Evolutionary conservation across 1,140 invertebrate genomes (phyloP).

Genomic region (Stenopsyche tienmushanensis): DNA sequence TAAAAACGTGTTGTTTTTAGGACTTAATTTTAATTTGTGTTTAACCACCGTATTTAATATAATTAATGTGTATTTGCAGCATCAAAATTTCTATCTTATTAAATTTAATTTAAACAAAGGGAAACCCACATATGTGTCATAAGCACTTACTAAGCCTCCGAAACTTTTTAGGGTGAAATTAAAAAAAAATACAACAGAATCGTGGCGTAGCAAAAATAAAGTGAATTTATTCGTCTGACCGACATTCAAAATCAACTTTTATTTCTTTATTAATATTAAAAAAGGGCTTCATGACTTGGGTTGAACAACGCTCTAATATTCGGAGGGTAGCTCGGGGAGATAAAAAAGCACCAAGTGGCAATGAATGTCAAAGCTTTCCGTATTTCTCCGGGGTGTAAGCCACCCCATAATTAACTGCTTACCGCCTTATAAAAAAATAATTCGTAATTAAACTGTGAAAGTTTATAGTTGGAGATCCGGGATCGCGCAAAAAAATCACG

Average conservation of each 20-base stretch:
- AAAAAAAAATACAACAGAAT: too few species aligned
- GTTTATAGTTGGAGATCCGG: constrained; percentile 20
- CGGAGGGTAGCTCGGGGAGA: background rate
- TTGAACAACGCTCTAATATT: background rate
- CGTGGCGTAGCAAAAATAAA: too few species aligned
- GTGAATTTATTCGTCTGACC: background rate
- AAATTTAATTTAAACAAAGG: too few species aligned
- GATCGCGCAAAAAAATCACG: constrained; percentile 7
- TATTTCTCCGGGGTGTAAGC: constrained; percentile 15
- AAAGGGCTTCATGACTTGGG: background rate
- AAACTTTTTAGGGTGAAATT: too few species aligned
- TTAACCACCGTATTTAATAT: too few species aligned
- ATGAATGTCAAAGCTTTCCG: constrained; percentile 28
- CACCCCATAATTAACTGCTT: constrained; percentile 26
- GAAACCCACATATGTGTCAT: too few species aligned
- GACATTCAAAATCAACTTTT: background rate
- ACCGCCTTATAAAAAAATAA: constrained; percentile 29
- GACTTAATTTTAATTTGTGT: too few species aligned
- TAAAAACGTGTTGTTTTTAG: too few species aligned
- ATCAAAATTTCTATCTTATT: too few species aligned
- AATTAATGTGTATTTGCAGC: too few species aligned
- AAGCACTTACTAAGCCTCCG: too few species aligned
- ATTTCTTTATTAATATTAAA: background rate
- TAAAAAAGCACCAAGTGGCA: constrained; percentile 14
- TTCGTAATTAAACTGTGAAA: constrained; percentile 24